Evolutionary conservation across 2,888 invertebrate species (phyloP).

Genomic region (Esperia sulphurella): DNA sequence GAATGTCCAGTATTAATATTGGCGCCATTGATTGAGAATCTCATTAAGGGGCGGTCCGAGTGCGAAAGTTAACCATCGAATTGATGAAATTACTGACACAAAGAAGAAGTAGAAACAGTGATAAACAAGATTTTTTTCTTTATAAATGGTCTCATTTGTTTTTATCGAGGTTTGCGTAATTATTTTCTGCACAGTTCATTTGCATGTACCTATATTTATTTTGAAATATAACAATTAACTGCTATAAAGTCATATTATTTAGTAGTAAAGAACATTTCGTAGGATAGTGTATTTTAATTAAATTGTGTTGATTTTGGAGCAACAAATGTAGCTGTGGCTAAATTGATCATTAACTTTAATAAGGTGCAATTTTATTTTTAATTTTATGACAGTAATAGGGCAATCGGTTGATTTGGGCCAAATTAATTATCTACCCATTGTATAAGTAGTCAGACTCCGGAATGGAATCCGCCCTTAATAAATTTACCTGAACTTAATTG

Average conservation of each 20-base stretch:
- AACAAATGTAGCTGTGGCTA: neutral
- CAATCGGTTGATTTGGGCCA: neutral
- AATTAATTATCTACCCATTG: neutral
- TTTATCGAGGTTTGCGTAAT: neutral
- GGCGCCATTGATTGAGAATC: constrained; percentile 22
- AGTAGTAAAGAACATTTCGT: neutral
- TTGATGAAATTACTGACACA: neutral
- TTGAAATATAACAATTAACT: neutral
- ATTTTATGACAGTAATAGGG: constrained; percentile 3
- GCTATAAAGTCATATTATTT: too few relatives aligned
- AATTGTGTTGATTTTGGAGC: neutral
- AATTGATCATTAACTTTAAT: neutral
- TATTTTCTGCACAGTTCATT: neutral
- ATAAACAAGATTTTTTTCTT: neutral
- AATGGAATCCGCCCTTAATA: neutral
- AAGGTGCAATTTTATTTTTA: neutral
- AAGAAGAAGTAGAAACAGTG: neutral
- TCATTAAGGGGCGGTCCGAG: constrained; percentile 10
- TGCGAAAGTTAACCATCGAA: constrained; percentile 1
- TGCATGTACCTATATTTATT: neutral
- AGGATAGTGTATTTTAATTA: neutral
- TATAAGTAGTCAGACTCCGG: neutral
- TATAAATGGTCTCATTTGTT: neutral
- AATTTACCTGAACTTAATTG: constrained; percentile 13
- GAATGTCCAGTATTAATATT: constrained; percentile 26